A percentile compares a stretch with the other conserved stretches of the same genome.
These are phyloP conservation scores for Pachyramphus minor DNA, from an alignment of 2,113 vertebrate genomes.

Conservation along the genomic window DNA sequence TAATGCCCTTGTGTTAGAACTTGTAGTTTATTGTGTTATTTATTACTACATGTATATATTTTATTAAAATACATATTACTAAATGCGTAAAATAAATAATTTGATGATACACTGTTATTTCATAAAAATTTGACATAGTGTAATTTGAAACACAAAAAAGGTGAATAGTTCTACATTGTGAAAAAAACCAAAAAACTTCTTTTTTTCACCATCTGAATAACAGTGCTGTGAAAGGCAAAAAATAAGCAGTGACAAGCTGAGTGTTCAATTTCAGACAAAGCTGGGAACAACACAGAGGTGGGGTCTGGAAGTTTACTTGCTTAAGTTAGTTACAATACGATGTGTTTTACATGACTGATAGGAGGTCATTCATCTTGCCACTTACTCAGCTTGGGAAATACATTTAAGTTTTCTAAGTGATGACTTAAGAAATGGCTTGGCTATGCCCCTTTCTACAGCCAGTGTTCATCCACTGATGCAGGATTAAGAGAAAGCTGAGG, in stretches of 20 bases:
- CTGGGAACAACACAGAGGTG: fast-evolving
- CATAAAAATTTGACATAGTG: not conserved
- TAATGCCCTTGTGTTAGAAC: not conserved
- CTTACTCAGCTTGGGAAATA: not conserved
- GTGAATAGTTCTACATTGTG: fast-evolving
- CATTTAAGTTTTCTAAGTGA: not conserved
- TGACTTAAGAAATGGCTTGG: not conserved
- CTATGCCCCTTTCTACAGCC: not conserved
- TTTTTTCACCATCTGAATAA: not conserved
- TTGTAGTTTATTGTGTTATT: not conserved
- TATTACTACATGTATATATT: not conserved
- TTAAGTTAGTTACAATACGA: not conserved
- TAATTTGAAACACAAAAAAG: not conserved
- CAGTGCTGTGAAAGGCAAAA: not conserved
- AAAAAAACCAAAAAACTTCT: not conserved
- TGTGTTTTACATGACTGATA: not conserved
- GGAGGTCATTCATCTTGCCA: not conserved
- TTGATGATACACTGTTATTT: not conserved
- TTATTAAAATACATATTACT: not conserved
- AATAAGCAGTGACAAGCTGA: not conserved
- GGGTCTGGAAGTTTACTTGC: not conserved
- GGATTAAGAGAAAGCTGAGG: not conserved
- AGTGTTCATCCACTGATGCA: not conserved
- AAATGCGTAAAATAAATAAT: not conserved
- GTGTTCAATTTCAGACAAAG: not conserved